Evolutionary conservation across 2,888 invertebrate species (phyloP).

Genomic region (Celastrina argiolus): DNA sequence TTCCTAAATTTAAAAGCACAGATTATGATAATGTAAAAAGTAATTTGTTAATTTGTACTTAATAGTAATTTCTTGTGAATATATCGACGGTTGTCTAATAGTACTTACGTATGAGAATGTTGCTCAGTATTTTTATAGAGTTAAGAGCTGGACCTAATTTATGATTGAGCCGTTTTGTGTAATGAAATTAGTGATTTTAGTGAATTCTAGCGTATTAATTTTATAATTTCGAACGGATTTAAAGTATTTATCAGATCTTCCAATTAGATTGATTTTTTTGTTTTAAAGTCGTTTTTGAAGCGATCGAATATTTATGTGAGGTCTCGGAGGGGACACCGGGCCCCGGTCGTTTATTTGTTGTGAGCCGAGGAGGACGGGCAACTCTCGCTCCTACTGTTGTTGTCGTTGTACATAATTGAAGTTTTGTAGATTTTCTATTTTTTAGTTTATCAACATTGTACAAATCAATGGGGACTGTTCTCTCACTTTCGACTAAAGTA

Average conservation of each 20-base stretch:
- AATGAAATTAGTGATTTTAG: constrained; percentile 52
- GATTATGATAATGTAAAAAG: constrained; percentile 53
- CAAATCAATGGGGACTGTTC: constrained; percentile 68
- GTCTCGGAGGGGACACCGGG: constrained; percentile 27
- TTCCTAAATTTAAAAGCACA: constrained; percentile 56
- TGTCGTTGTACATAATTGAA: constrained; percentile 68
- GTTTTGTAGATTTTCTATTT: constrained; percentile 74
- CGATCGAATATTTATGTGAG: constrained; percentile 44
- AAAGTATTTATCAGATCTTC: constrained; percentile 25
- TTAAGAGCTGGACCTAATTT: constrained; percentile 65
- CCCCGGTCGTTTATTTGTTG: constrained; percentile 26
- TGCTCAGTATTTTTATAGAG: constrained; percentile 77
- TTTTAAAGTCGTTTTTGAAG: constrained; percentile 28
- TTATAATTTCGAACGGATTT: constrained; percentile 27
- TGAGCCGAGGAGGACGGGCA: constrained; percentile 13
- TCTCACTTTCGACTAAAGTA: constrained; percentile 54
- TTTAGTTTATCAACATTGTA: constrained; percentile 69
- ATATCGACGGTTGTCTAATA: constrained; percentile 49
- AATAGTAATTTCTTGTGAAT: constrained; percentile 52
- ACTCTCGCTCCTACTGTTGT: constrained; percentile 59
- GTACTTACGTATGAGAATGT: constrained; percentile 59
- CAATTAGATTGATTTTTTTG: constrained; percentile 24
- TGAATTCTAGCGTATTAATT: constrained; percentile 46
- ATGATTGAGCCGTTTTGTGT: constrained; percentile 51
- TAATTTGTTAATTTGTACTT: constrained; percentile 51